These are phyloP conservation scores for Brachycybe producta DNA, from an alignment of 2,888 invertebrate genomes.

Conservation along the genomic window DNA sequence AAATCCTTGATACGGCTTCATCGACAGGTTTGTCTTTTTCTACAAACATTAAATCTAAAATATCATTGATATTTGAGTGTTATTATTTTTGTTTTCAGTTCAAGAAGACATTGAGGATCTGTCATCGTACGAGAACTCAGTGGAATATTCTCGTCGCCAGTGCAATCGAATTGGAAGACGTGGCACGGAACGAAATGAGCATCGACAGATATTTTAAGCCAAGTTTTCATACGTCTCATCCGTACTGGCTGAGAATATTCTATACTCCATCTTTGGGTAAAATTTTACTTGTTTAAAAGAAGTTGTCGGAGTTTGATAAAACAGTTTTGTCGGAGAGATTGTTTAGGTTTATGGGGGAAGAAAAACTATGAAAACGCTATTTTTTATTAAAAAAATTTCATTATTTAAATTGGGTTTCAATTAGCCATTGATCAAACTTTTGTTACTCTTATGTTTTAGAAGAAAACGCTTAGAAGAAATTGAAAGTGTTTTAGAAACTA, in stretches of 20 bases:
- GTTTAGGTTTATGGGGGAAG: too few species aligned
- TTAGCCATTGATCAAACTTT: too few species aligned
- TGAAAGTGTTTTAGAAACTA: too few species aligned
- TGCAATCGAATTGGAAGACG: slow-evolving; percentile 64
- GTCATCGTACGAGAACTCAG: slow-evolving; percentile 84
- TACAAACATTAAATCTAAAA: background rate
- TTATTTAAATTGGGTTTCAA: too few species aligned
- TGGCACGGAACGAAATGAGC: slow-evolving; percentile 58
- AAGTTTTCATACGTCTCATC: slow-evolving; percentile 52
- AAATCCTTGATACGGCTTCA: slow-evolving; percentile 80
- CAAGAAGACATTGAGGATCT: slow-evolving; percentile 60
- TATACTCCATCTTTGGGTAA: slow-evolving; percentile 34
- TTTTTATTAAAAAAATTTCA: too few species aligned
- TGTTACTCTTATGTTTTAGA: too few species aligned
- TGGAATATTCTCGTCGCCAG: slow-evolving; percentile 75
- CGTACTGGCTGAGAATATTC: slow-evolving; percentile 29
- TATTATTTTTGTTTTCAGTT: slow-evolving; percentile 22
- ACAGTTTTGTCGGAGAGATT: too few species aligned
- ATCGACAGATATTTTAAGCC: slow-evolving; percentile 49
- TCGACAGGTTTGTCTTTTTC: slow-evolving; percentile 50
- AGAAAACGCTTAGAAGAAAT: too few species aligned
- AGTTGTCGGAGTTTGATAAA: too few species aligned
- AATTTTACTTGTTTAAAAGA: too few species aligned
- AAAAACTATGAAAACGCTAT: too few species aligned
- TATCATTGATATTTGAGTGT: background rate